A percentile compares a stretch with the other conserved stretches of the same genome.
Evolutionary conservation across 2,888 invertebrate species (phyloP).

Genomic region (Ectemnius continuus): DNA sequence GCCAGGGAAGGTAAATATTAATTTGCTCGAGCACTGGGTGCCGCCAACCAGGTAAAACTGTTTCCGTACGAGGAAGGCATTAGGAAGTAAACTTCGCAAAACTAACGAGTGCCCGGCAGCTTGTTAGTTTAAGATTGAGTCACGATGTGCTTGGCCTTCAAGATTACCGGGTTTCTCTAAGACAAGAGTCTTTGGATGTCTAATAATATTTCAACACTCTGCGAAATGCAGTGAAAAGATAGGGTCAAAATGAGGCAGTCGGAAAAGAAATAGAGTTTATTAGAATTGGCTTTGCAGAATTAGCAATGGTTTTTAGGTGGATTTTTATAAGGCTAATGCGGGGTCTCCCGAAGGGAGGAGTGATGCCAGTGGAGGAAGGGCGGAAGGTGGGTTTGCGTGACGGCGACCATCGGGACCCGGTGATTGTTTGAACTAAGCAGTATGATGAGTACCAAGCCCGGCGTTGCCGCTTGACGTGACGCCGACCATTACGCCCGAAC

Average conservation of each 20-base stretch:
- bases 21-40: constrained; percentile 70
- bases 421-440: constrained; percentile 74
- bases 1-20: constrained; percentile 76
- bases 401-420: constrained; percentile 73
- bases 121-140: too few relatives aligned
- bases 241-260: too few relatives aligned
- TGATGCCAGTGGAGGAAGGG: constrained; percentile 45
- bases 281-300: neutral
- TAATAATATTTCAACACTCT: too few relatives aligned
- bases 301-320: neutral
- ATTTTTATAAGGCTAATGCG: constrained; percentile 33
- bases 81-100: neutral
- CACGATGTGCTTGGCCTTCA: too few relatives aligned
- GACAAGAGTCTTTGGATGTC: too few relatives aligned
- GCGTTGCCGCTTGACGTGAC: constrained; percentile 74
- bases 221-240: too few relatives aligned
- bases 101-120: too few relatives aligned
- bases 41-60: constrained; percentile 40
- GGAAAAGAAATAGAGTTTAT: neutral
- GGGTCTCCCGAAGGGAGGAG: constrained; percentile 33
- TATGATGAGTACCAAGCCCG: constrained; percentile 68
- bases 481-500: constrained; percentile 75
- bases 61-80: constrained; percentile 36
- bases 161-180: too few relatives aligned
- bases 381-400: constrained; percentile 68